phyloP scores from a whole-genome alignment of 1,140 invertebrate species.

The Helicoverpa armigera region DNA sequence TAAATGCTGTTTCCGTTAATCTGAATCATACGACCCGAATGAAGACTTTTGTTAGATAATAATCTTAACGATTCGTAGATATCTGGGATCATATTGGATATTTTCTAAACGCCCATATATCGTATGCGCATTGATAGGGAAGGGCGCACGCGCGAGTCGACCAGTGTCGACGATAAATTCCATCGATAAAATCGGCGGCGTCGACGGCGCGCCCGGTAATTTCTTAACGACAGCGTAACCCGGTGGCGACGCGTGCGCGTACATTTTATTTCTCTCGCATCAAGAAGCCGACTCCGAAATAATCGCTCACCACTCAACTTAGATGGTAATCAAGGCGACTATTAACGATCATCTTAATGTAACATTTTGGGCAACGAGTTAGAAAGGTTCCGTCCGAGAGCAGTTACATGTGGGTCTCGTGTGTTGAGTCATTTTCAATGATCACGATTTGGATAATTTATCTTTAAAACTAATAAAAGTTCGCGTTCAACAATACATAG shows the following conservation, averaged over 20 bases:
- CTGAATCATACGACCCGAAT: not conserved
- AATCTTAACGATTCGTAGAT: constrained; percentile 11
- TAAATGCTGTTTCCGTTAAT: not conserved
- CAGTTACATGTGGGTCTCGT: constrained; percentile 38
- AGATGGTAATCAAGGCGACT: constrained; percentile 84
- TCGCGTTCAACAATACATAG: constrained; percentile 18
- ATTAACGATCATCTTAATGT: constrained; percentile 83
- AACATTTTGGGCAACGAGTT: constrained; percentile 75
- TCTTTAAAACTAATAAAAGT: constrained; percentile 39
- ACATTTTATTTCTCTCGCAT: constrained; percentile 83
- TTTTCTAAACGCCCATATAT: constrained; percentile 34
- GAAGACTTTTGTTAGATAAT: constrained; percentile 2
- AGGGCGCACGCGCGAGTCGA: constrained; percentile 71
- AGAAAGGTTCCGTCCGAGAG: constrained; percentile 53
- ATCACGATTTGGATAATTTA: constrained; percentile 41
- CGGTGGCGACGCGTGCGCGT: constrained; percentile 84
- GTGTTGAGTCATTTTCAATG: constrained; percentile 43
- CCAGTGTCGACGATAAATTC: constrained; percentile 81
- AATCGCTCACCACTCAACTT: constrained; percentile 84
- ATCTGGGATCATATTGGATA: constrained; percentile 17
- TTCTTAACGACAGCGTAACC: constrained; percentile 85
- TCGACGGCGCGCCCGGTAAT: constrained; percentile 78
- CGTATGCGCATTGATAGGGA: constrained; percentile 61
- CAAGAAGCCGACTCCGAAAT: constrained; percentile 80
- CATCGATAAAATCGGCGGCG: constrained; percentile 85